phyloP scores from a whole-genome alignment of 2,113 vertebrate genomes.

The Nannospalax galili region DNA sequence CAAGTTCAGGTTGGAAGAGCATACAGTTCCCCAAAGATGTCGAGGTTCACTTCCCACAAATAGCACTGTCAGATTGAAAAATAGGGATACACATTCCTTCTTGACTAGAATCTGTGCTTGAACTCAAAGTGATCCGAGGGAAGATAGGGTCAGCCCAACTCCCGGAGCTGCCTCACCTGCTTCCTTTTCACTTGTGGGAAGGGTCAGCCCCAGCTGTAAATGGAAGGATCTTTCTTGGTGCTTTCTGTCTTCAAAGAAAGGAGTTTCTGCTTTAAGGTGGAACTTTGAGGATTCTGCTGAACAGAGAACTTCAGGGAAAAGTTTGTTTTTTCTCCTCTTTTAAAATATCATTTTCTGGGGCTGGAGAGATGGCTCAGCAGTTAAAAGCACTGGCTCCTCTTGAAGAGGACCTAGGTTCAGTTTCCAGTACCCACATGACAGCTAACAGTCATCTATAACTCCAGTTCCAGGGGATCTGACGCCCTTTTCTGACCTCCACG shows the following conservation, averaged over 20 bases:
- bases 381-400: too few species aligned
- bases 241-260: background rate
- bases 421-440: too few species aligned
- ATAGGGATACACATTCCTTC: constrained; percentile 47
- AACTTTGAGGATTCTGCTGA: background rate
- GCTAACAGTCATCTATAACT: too few species aligned
- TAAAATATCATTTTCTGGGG: too few species aligned
- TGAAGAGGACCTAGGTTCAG: too few species aligned
- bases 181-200: background rate
- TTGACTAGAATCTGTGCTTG: constrained; percentile 45
- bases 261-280: background rate
- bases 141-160: background rate
- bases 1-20: background rate
- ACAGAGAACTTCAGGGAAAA: background rate
- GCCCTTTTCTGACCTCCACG: too few species aligned
- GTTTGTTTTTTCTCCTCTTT: background rate
- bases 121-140: background rate
- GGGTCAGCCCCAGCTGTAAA: background rate
- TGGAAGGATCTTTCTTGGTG: background rate
- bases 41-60: constrained; percentile 69
- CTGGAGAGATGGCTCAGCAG: too few species aligned
- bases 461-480: too few species aligned
- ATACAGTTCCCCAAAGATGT: background rate
- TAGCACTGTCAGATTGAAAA: constrained; percentile 74
- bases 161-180: background rate